Evolutionary conservation across 2,797 vertebrate genomes (phyloP), one percentile per base, ranked within the genome.

Genomic region (Cygnus olor): DNA sequence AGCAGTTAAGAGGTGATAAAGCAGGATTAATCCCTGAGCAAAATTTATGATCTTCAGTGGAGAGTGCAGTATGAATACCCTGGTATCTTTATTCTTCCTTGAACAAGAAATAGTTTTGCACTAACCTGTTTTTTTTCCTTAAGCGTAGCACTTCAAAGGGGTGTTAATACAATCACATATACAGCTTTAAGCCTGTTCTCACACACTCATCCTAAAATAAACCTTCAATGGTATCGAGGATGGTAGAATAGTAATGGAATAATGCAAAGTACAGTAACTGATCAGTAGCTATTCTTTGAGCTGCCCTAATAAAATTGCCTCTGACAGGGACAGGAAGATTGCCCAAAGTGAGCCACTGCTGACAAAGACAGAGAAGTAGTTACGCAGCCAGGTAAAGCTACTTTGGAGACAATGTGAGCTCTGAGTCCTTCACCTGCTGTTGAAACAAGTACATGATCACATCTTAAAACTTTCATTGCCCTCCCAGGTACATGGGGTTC

Each of bases 1-100:
- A 96, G 82, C 61, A 69, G 85, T 87, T 95, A 96, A 94, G 88
- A 95, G 82, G 88, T 95, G 95, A 96, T 80, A 94, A 95, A 95
- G 76, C 38, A 73, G 86, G 92, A 97, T 97, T 97, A 96, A 95
- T 95, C 95, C 92, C 88, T 19, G 56, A 96, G 72, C 56, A 88
- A 93, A 96, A 86, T 61, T 93, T 96, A 92, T 93, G 27, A 96
- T 93, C 58, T 61, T 94, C 76, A 88, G 80, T 38, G 58, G 68
- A 93, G 34, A 64, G 80, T 32, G 78, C 79, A 91, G 74, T 74
- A 84, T 60, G 91, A 90, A 88, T 88, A 97, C 70, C 70, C 44
- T 66, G 45, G 53, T 68, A 81, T 22, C 53, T 88, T 93, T 73
- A 74, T 61, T 89, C 40, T 77, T 96, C 38, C 38, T 94, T 6